Conservation (phyloP, 2,888 invertebrate species). For the Leucoma salicis region DNA sequence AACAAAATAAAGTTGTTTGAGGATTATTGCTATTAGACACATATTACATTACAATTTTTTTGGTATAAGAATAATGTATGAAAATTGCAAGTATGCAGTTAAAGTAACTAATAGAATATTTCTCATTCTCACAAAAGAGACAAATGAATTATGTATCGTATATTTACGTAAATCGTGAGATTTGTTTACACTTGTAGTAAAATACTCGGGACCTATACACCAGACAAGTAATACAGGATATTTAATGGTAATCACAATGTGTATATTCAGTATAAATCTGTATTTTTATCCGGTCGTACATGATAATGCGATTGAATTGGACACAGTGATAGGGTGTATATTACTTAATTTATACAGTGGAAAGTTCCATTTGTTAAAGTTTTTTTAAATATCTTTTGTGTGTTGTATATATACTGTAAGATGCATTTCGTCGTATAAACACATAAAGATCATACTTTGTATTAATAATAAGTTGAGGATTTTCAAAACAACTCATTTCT, state of each 20-base stretch:
- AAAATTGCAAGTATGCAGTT: not conserved
- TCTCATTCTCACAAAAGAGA: not conserved
- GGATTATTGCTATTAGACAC: no score
- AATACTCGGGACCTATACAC: not conserved
- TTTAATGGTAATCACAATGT: conserved; percentile 10
- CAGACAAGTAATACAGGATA: conserved; percentile 11
- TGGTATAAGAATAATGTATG: not conserved
- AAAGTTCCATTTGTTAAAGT: not conserved
- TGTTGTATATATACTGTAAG: not conserved
- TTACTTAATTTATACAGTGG: not conserved
- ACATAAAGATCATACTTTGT: no score
- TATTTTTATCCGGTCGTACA: conserved; percentile 25
- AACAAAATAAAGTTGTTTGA: no score
- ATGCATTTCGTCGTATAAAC: not conserved
- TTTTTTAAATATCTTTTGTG: not conserved
- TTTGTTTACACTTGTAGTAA: conserved; percentile 8
- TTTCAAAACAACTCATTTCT: no score
- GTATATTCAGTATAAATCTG: conserved; percentile 17
- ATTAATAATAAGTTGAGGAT: no score
- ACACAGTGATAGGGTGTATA: conserved; percentile 19
- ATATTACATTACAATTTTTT: not conserved
- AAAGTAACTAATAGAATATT: not conserved
- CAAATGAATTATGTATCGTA: not conserved
- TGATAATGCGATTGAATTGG: conserved; percentile 34
- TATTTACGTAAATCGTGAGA: not conserved